phyloP scores from a whole-genome alignment of 1,140 invertebrate species.

The Proales similis region DNA sequence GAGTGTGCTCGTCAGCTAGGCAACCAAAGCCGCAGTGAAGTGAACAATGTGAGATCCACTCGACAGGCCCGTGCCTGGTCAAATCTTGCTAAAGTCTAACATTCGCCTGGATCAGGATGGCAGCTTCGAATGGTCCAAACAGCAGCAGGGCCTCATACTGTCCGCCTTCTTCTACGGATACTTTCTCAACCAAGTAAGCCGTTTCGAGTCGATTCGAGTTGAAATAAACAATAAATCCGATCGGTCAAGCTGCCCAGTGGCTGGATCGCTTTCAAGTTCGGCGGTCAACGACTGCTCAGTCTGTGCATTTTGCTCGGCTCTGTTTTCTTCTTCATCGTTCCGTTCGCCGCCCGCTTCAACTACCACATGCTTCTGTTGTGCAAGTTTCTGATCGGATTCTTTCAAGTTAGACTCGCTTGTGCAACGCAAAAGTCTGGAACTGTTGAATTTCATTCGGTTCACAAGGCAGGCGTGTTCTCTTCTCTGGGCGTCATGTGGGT shows the following conservation, averaged over 20 bases:
- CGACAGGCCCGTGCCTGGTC: too few species aligned
- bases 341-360: background rate
- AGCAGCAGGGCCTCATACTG: slow-evolving; percentile 47
- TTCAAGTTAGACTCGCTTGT: slow-evolving; percentile 3
- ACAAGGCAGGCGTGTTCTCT: slow-evolving; percentile 42
- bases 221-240: background rate
- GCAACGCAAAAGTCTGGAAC: too few species aligned
- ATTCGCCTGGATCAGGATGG: slow-evolving; percentile 45
- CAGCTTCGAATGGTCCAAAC: slow-evolving; percentile 48
- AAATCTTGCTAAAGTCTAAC: background rate
- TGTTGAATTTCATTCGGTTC: background rate
- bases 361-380: background rate
- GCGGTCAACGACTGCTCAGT: slow-evolving; percentile 48
- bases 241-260: slow-evolving; percentile 47
- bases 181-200: slow-evolving; percentile 16
- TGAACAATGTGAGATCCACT: too few species aligned
- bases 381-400: slow-evolving; percentile 28
- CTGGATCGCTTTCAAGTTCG: slow-evolving; percentile 48
- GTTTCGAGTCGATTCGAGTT: background rate
- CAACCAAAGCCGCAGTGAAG: too few species aligned
- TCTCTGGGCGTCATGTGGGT: slow-evolving; percentile 44
- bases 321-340: slow-evolving; percentile 1
- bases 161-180: slow-evolving; percentile 40
- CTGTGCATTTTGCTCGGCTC: slow-evolving; percentile 27
- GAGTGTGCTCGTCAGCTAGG: too few species aligned